Evolutionary conservation across 92 coral and sea anemone species (phyloP).

Genomic region (Blastomussa wellsi): DNA sequence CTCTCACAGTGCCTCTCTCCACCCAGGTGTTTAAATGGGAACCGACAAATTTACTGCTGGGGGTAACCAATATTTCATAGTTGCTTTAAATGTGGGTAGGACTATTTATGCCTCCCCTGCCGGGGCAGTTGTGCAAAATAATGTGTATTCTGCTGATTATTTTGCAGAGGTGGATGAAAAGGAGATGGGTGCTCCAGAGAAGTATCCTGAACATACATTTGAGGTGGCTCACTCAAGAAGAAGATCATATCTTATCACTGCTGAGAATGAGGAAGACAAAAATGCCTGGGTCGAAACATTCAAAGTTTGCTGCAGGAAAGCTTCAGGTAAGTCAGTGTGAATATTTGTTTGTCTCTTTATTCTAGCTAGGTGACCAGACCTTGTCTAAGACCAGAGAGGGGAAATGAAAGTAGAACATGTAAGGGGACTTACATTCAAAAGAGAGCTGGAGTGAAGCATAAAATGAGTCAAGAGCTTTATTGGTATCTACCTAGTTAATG

Average conservation of each 20-base stretch:
- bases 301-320: slow-evolving; percentile 71
- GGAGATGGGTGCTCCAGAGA: slow-evolving; percentile 70
- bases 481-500: no score
- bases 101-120: no score
- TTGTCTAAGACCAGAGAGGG: no score
- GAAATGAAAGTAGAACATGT: no score
- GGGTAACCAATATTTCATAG: no score
- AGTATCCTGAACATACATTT: slow-evolving; percentile 84
- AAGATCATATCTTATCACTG: slow-evolving; percentile 80
- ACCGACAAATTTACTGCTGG: no score
- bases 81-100: no score
- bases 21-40: no score
- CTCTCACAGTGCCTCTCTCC: no score
- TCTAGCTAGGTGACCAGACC: background rate
- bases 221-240: slow-evolving; percentile 82
- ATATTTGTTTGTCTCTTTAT: background rate
- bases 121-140: background rate
- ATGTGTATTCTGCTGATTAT: background rate
- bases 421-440: no score
- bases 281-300: slow-evolving; percentile 84
- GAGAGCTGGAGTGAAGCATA: no score
- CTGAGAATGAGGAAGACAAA: slow-evolving; percentile 87
- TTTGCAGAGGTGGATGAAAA: slow-evolving; percentile 76
- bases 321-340: slow-evolving; percentile 14
- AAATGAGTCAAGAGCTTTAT: no score